phyloP scores from a whole-genome alignment of 64 coral and sea anemone genomes.

The Montipora cactus region DNA sequence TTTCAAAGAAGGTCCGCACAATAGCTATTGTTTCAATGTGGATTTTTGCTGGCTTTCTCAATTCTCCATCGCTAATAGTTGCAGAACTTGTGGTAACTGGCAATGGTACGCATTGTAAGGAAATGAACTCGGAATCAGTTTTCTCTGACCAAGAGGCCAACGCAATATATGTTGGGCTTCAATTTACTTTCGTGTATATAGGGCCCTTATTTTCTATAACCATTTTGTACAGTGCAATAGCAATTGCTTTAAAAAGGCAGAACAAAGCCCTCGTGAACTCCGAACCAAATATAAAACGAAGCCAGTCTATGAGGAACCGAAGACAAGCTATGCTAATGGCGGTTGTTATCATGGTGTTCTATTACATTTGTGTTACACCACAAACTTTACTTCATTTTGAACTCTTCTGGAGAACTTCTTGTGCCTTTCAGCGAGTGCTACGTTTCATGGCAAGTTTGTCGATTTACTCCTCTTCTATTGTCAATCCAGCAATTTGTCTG shows the following conservation, averaged over 20 bases:
- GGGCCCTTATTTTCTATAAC: not conserved
- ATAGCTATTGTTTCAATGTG: not conserved
- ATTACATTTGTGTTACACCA: not conserved
- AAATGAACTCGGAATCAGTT: not conserved
- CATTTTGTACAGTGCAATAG: not conserved
- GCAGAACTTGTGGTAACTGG: not conserved
- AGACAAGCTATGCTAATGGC: not conserved
- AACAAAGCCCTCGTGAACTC: not conserved
- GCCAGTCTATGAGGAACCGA: not conserved
- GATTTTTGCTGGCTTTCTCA: not conserved
- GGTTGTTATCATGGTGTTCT: not conserved
- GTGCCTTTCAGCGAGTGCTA: not conserved
- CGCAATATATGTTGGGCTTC: not conserved
- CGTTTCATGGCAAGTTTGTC: not conserved
- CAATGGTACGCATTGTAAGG: not conserved
- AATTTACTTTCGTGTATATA: not conserved
- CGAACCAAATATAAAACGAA: not conserved
- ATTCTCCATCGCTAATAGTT: not conserved
- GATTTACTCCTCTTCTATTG: not conserved
- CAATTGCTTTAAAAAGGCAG: not conserved
- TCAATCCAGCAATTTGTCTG: conserved; percentile 17
- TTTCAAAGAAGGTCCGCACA: not conserved
- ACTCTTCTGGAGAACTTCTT: not conserved
- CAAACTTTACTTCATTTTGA: not conserved
- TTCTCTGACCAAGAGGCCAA: no score